Conservation (phyloP, 2,797 vertebrate genomes). For the Choloepus didactylus region DNA sequence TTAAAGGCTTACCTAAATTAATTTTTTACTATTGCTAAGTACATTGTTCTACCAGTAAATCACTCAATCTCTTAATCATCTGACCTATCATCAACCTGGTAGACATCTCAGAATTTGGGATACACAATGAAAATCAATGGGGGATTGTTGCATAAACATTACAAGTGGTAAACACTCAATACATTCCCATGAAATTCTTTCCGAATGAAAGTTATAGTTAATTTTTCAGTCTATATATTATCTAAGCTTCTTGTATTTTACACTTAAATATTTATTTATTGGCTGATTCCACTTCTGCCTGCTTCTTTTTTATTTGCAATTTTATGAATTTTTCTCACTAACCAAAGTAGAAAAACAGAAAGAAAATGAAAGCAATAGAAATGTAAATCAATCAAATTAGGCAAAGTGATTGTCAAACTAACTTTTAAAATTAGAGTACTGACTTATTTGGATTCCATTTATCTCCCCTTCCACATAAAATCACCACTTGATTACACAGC, state of each 20-base stretch:
- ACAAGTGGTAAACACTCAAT: background rate
- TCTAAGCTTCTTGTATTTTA: slow-evolving; percentile 41
- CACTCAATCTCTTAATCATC: background rate
- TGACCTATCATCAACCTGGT: background rate
- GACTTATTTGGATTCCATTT: slow-evolving; percentile 46
- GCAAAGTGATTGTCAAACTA: slow-evolving; percentile 46
- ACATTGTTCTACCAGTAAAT: background rate
- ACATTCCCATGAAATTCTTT: background rate
- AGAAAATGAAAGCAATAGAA: slow-evolving; percentile 57
- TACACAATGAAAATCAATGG: background rate
- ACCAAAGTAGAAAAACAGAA: background rate
- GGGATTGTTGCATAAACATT: background rate
- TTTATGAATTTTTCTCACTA: slow-evolving; percentile 55
- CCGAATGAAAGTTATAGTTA: background rate
- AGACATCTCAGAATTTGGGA: background rate
- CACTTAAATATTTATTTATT: slow-evolving; percentile 67
- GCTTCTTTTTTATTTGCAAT: background rate
- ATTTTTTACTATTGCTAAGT: background rate
- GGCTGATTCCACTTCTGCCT: slow-evolving; percentile 3
- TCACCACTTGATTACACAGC: background rate
- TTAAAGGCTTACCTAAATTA: background rate
- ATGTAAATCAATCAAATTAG: slow-evolving; percentile 57
- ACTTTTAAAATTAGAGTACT: slow-evolving; percentile 56
- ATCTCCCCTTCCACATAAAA: slow-evolving; percentile 43
- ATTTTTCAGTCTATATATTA: slow-evolving; percentile 37